These are phyloP conservation scores for Sylvietta virens DNA, from an alignment of 2,113 vertebrate genomes.

Conservation along the genomic window DNA sequence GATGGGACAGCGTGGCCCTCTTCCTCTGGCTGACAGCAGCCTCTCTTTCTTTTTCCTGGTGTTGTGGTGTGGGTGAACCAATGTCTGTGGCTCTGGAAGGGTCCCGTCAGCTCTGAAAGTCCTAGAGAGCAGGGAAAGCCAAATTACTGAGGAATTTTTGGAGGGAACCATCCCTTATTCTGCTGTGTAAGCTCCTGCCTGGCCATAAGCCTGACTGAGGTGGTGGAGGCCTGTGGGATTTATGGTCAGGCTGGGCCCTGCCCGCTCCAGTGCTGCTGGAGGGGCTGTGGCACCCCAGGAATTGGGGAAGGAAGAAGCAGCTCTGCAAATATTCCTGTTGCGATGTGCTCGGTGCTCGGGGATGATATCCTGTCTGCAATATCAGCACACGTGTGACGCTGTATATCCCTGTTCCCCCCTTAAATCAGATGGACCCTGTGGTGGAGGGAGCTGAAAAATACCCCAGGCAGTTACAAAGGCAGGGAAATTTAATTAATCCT, in stretches of 20 bases:
- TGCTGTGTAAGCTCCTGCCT: background rate
- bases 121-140: background rate
- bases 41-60: background rate
- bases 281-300: background rate
- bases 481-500: constrained; percentile 52
- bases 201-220: background rate
- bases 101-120: background rate
- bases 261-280: background rate
- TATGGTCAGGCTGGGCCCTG: background rate
- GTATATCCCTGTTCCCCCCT: background rate
- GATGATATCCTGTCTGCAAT: background rate
- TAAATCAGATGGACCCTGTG: background rate
- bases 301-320: background rate
- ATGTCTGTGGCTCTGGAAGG: background rate
- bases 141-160: background rate
- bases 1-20: background rate
- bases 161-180: background rate
- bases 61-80: background rate
- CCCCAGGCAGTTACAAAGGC: background rate
- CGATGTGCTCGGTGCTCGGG: background rate
- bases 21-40: background rate
- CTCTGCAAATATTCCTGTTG: background rate
- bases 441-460: constrained; percentile 7
- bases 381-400: rapidly evolving
- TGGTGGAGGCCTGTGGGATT: background rate